Evolutionary conservation across 2,113 vertebrate genomes (phyloP), one percentile per base, ranked within the genome.

Genomic region (Myotis brandtii): DNA sequence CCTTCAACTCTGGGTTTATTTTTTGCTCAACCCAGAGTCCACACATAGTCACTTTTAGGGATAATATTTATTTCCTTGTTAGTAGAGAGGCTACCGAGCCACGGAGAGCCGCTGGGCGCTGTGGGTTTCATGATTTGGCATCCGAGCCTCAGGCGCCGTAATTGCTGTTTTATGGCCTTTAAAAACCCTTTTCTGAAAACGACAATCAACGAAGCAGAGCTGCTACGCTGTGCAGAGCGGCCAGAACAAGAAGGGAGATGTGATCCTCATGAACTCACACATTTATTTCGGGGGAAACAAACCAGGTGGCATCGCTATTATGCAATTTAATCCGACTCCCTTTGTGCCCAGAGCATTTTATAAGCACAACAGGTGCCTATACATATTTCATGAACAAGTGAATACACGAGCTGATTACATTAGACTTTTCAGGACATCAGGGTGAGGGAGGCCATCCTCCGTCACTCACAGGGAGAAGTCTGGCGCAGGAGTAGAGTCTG

Each of bases 11-110:
- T 30, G 52, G n/a, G 21, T 93, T 95, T 95, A 62, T 66, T 46
- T 86, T 95, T 85, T 52, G 64, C 32, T 84, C n/a, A 18, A 32
- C 72, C n/a, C 30, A 30, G 66, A 93, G 30, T 86, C 62, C 37
- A 69, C n/a, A 86, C 77, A 37, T 8, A 70, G 37, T 95, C 79
- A 34, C 27, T 86, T 88, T 80, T 10, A 79, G 37, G 27, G 48
- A 91, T 70, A 81, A 37, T 83, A 86, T 85, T 92, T 94, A 89
- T 82, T 93, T 94, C 94, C 89, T 89, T 89, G 59, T 93, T 89
- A 77, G 66, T 67, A 84, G 87, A 86, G 48, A 84, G 37, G 40
- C 85, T 50, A 79, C 72, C 23, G 17, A 82, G n/a, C 66, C 86
- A 62, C 10, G 12, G 32, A 64, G 9, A 56, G 6, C 56, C 34